Percentiles rank a stretch among this genome's conserved stretches.
These are phyloP conservation scores for Hafferia zeledoni DNA, from an alignment of 2,797 vertebrate genomes.

Conservation along the genomic window DNA sequence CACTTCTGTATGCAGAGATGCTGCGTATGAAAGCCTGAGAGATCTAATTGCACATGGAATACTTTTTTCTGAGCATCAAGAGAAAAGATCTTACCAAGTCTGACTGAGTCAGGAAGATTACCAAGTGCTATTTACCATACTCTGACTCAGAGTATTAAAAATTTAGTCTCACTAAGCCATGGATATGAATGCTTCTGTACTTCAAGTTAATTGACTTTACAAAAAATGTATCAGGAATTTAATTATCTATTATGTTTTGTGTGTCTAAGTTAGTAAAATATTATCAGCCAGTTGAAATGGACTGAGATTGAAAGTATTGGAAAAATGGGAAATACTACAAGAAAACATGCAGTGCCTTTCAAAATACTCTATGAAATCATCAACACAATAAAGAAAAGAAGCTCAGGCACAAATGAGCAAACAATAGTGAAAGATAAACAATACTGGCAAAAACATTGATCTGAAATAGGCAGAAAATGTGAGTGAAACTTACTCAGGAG, in stretches of 20 bases:
- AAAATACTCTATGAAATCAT: background rate
- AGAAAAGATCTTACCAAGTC: background rate
- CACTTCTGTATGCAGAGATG: background rate
- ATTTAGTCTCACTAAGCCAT: background rate
- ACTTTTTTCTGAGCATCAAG: background rate
- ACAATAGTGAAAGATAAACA: background rate
- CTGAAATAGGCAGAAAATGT: background rate
- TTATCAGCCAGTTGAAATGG: background rate
- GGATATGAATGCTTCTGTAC: background rate
- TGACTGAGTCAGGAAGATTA: background rate
- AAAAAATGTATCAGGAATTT: background rate
- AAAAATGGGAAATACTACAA: background rate
- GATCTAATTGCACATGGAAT: background rate
- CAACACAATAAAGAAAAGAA: background rate
- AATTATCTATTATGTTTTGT: background rate
- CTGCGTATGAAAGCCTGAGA: background rate
- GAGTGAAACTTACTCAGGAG: background rate
- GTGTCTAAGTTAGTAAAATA: background rate
- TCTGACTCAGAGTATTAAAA: background rate
- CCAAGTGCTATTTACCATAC: background rate
- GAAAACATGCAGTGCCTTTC: background rate
- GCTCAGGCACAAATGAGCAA: background rate
- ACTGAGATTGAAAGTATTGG: background rate
- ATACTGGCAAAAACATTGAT: background rate
- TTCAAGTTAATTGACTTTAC: background rate